Conservation (phyloP, 2,888 invertebrate genomes). For the Omphaloscelis lunosa region DNA sequence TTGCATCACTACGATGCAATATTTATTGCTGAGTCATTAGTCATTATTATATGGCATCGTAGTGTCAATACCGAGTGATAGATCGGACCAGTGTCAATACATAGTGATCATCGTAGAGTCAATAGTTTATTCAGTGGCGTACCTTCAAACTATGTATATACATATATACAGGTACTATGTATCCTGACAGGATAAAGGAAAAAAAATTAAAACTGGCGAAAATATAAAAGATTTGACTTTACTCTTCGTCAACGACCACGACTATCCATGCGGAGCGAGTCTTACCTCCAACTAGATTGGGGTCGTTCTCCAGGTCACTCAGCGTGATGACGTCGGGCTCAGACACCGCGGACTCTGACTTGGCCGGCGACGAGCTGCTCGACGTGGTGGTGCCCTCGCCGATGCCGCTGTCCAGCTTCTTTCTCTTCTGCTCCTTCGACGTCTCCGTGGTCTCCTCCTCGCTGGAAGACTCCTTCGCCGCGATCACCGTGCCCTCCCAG, state of each 20-base stretch:
- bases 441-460: constrained; percentile 62
- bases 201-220: neutral
- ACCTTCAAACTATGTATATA: too few species aligned
- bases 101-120: too few species aligned
- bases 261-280: neutral
- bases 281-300: constrained; percentile 46
- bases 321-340: constrained; percentile 41
- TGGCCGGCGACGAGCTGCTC: constrained; percentile 72
- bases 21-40: too few species aligned
- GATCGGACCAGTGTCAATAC: too few species aligned
- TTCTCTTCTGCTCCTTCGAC: constrained; percentile 77
- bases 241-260: neutral
- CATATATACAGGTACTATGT: too few species aligned
- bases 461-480: constrained; percentile 54
- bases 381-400: constrained; percentile 84
- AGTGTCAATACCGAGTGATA: too few species aligned
- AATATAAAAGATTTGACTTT: neutral
- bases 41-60: too few species aligned
- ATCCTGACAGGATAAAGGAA: neutral
- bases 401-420: constrained; percentile 92
- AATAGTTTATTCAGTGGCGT: neutral
- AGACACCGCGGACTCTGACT: constrained; percentile 64
- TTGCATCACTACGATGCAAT: too few species aligned
- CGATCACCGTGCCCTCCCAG: constrained; percentile 59
- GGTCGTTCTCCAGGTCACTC: constrained; percentile 47